A percentile compares a stretch with the other conserved stretches of the same genome.
Evolutionary conservation across 1,140 invertebrate genomes (phyloP).

Genomic region (Dendroctonus ponderosae): DNA sequence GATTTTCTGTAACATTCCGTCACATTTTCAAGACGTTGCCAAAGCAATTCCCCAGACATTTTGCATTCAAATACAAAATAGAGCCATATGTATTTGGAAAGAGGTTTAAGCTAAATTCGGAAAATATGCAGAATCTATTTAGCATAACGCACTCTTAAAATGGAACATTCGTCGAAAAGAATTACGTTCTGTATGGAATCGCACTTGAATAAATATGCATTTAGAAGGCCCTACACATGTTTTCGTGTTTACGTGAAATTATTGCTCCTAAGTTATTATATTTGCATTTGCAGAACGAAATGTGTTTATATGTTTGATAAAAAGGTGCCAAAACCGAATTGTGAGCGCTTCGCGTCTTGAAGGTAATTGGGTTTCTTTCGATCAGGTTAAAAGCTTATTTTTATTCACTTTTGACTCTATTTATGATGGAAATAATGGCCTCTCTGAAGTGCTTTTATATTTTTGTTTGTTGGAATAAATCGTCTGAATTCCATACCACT

Average conservation of each 20-base stretch:
- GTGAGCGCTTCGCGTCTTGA: slow-evolving; percentile 3
- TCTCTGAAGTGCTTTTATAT: slow-evolving; percentile 9
- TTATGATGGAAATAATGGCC: slow-evolving; percentile 16
- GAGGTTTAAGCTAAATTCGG: background rate
- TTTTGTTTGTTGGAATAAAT: slow-evolving; percentile 6
- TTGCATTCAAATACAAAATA: no score
- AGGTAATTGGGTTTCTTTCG: slow-evolving; percentile 14
- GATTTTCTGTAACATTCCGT: no score
- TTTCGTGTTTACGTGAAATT: background rate
- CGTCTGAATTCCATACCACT: no score
- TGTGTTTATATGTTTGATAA: slow-evolving; percentile 17
- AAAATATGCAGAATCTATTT: slow-evolving; percentile 9
- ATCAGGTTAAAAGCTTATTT: background rate
- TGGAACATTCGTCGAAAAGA: background rate
- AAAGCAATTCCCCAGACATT: no score
- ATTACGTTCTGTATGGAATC: background rate
- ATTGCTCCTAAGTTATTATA: slow-evolving; percentile 2
- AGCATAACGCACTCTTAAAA: slow-evolving; percentile 5
- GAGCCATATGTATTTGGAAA: no score
- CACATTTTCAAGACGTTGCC: no score
- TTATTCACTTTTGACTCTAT: slow-evolving; percentile 9
- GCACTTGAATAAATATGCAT: slow-evolving; percentile 5
- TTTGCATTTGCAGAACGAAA: slow-evolving; percentile 16
- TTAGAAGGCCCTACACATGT: slow-evolving; percentile 5
- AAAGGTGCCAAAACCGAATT: slow-evolving; percentile 13